Evolutionary conservation across 2,888 invertebrate genomes (phyloP), one percentile per base, ranked within the genome.

Genomic region (Brachyopa scutellaris): DNA sequence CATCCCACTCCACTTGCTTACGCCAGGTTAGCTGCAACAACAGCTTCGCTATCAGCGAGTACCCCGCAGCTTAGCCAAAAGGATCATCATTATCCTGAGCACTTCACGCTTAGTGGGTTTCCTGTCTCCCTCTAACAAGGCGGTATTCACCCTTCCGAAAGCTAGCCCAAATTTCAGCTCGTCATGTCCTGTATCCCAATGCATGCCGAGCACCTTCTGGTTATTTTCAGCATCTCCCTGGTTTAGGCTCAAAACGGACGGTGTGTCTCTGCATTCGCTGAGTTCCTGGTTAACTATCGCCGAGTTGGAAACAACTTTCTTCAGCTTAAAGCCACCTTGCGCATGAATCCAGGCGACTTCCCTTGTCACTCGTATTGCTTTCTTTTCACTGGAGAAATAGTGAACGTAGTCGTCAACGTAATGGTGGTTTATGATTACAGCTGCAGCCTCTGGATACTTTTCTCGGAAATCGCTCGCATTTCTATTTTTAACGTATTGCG

Each of bases 11-110:
- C 1, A 84, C n/a, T 2, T 29, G 7, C n/a, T 11, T 42, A 13
- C 57, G 69, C 82, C 82, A 84, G 2, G 55, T 61, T 0, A 6
- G 2, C 29, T 76, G 66, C 17, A 76, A 9, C 7, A 69, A 15
- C 33, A 83, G 11, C 13, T 84, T 84, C 6, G 66, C 74, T 7
- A 55, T 13, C 6, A 85, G 17, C 0, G 85, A 84, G 5, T 84
- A 84, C 0, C 86, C 85, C 0, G 78, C 42, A 0, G 85, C 69
- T 1, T 5, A 86, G 33, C 0, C 85, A 86, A 4, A 86, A 55
- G 0, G 86, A 86, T 86, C 86, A 87, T 86, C 2, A 85, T 72
- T 0, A 85, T 53, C 0, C 84, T 47, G 0, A 87, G 53, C 4
- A 84, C 38, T 38, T 85, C 69, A 0, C 86, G 66, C 23, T 87